Conservation (phyloP, 2,888 invertebrate genomes). For the Xylocampa areola region DNA sequence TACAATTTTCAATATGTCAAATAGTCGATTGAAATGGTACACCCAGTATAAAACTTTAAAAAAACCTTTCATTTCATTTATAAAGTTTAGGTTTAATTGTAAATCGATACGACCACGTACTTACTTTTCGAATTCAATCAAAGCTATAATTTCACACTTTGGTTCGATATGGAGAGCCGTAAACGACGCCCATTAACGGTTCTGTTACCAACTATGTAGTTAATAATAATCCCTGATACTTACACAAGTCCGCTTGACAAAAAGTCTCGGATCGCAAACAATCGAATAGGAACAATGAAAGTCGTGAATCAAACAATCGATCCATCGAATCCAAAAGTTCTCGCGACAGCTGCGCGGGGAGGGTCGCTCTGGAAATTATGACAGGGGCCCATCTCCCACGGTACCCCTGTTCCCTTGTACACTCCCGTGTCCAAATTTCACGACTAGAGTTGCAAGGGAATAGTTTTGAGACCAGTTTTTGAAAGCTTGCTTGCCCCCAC, state of each 20-base stretch:
- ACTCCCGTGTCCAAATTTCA: conserved; percentile 60
- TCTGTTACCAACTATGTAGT: conserved; percentile 43
- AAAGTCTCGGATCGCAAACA: conserved; percentile 69
- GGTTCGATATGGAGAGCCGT: conserved; percentile 39
- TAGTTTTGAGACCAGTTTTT: conserved; percentile 63
- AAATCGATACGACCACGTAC: conserved; percentile 30
- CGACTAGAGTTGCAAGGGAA: conserved; percentile 59
- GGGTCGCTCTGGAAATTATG: conserved; percentile 66
- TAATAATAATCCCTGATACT: conserved; percentile 66
- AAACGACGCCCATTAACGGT: conserved; percentile 50
- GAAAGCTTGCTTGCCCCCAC: conserved; percentile 41
- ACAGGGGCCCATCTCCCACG: conserved; percentile 83
- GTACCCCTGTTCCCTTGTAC: conserved; percentile 68
- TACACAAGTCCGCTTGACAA: conserved; percentile 63
- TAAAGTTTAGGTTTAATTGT: not conserved
- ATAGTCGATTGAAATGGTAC: too few relatives aligned
- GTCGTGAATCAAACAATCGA: conserved; percentile 85
- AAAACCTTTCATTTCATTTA: not conserved
- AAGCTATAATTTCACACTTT: conserved; percentile 47
- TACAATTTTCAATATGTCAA: too few relatives aligned
- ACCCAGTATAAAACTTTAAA: too few relatives aligned
- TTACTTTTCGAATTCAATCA: conserved; percentile 29
- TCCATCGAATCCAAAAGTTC: conserved; percentile 76
- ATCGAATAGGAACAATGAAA: conserved; percentile 78
- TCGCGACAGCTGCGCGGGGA: conserved; percentile 83